Conservation (phyloP, 2,888 invertebrate genomes). For the Imbricaverruca yamaguchii region DNA sequence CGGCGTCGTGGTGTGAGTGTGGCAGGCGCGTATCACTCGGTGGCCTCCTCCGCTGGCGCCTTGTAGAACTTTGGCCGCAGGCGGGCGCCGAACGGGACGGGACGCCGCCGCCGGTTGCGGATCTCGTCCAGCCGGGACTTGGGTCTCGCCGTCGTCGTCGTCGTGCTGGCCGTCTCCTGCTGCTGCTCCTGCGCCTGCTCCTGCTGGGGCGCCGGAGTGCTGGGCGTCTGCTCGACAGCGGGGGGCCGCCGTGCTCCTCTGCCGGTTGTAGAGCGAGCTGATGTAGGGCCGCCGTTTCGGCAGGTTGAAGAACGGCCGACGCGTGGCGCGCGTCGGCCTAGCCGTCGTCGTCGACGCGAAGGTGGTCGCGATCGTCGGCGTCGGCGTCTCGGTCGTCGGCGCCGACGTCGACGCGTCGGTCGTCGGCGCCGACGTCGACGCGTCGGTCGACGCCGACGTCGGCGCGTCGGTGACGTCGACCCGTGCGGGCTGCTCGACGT, state of each 20-base stretch:
- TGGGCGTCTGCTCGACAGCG: no score
- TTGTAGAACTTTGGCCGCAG: constrained; percentile 21
- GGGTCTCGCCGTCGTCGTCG: background rate
- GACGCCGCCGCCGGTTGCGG: background rate
- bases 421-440: background rate
- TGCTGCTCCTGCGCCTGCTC: background rate
- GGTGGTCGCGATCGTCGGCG: background rate
- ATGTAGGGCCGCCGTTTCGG: background rate
- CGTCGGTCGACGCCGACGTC: background rate
- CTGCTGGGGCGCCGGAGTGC: background rate
- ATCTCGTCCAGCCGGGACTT: constrained; percentile 1
- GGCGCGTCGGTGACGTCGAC: background rate
- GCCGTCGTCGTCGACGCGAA: background rate
- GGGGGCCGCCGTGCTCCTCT: background rate
- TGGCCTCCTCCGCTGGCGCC: no score
- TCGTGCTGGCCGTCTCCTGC: background rate
- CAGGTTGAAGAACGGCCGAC: constrained; percentile 18
- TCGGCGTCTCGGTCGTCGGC: background rate
- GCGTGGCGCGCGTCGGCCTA: background rate
- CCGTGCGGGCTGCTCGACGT: background rate
- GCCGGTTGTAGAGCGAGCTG: constrained; percentile 19
- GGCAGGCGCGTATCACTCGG: no score
- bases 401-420: background rate
- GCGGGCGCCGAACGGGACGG: constrained; percentile 13
- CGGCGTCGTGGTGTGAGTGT: no score